These are phyloP conservation scores for Corella eumyota DNA, from an alignment of 23 tunicate genomes.

Conservation along the genomic window DNA sequence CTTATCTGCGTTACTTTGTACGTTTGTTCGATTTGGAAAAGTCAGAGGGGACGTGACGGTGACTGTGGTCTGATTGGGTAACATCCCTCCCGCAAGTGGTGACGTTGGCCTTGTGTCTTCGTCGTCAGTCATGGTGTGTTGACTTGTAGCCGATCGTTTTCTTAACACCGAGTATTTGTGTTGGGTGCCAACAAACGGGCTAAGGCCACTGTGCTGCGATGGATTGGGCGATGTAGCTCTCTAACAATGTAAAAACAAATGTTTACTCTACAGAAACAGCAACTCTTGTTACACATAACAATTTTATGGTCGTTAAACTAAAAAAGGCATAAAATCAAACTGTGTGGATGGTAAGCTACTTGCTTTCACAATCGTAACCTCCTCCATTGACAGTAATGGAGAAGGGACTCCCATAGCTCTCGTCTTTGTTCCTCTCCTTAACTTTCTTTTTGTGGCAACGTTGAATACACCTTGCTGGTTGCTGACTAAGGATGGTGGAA, in stretches of 20 bases:
- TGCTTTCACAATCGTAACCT: constrained; percentile 23
- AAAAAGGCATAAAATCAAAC: too few relatives aligned
- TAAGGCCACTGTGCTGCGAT: constrained; percentile 47
- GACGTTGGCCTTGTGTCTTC: constrained; percentile 18
- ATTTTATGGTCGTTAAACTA: too few relatives aligned
- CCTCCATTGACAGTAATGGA: constrained; percentile 28
- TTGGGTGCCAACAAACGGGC: constrained; percentile 28
- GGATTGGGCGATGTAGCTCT: constrained; percentile 40
- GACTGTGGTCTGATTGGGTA: too few relatives aligned
- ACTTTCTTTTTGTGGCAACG: constrained; percentile 34
- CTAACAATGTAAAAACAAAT: constrained; percentile 4
- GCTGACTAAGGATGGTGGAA: constrained; percentile 3
- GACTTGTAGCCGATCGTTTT: constrained; percentile 27
- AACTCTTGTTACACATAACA: too few relatives aligned
- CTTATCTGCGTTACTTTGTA: not conserved
- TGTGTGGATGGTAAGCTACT: too few relatives aligned
- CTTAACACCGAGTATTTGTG: constrained; percentile 40
- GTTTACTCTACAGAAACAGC: too few relatives aligned
- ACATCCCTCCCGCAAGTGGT: constrained; percentile 9
- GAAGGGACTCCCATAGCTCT: constrained; percentile 30
- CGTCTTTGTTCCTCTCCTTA: constrained; percentile 10
- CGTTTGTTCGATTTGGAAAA: not conserved
- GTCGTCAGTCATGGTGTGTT: constrained; percentile 26
- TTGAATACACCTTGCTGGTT: constrained; percentile 4
- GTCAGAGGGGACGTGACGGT: too few relatives aligned